Conservation (phyloP, 92 coral and sea anemone species). For the Muricea muricata region DNA sequence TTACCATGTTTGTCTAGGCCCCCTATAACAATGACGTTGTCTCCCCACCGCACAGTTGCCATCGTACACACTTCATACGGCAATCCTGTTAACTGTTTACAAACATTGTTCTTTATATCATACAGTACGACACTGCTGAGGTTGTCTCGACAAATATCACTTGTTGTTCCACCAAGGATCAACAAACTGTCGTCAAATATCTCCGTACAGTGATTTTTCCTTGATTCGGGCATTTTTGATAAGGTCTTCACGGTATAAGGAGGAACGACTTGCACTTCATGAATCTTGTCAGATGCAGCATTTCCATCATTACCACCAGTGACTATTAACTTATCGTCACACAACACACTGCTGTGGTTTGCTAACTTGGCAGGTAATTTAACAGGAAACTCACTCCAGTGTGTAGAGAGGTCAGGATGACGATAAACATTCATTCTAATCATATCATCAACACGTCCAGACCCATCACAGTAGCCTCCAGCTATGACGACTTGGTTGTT, state of each 20-base stretch:
- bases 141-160: neutral
- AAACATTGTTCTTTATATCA: conserved; percentile 1
- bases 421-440: neutral
- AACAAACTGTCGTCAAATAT: conserved; percentile 2
- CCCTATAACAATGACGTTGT: neutral
- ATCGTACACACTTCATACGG: conserved; percentile 11
- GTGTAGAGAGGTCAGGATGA: conserved; percentile 2
- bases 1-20: neutral
- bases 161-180: conserved; percentile 17
- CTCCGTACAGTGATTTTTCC: neutral
- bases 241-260: conserved; percentile 25
- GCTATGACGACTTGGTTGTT: neutral
- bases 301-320: neutral
- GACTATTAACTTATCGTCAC: neutral
- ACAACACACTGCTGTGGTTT: conserved; percentile 6
- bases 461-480: neutral
- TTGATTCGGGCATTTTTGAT: conserved; percentile 15
- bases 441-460: neutral
- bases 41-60: conserved; percentile 7
- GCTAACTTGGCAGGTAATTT: neutral
- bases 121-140: conserved; percentile 19
- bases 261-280: conserved; percentile 6
- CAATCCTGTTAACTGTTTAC: neutral
- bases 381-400: conserved; percentile 21
- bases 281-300: neutral